Evolutionary conservation across 2,113 vertebrate genomes (phyloP), one percentile per base, ranked within the genome.

Genomic region (Malurus melanocephalus): DNA sequence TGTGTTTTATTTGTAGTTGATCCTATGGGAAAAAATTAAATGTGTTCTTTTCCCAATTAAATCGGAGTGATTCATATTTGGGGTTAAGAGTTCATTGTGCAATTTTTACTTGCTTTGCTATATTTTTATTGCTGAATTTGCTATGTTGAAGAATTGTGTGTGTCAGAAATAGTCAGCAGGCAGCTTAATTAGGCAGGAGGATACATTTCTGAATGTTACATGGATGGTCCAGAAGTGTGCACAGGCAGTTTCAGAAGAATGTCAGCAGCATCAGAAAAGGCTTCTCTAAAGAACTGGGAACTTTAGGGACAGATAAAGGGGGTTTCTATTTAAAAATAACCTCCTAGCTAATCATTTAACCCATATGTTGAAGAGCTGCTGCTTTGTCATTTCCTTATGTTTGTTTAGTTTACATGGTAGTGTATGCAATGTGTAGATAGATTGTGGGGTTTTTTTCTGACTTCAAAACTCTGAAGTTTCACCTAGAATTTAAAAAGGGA

Each of bases 361-460:
- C 90, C 89, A 40, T 75, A 83, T 84, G 87, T 79, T 86, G 76
- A 84, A 76, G 67, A 35, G n/a, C 56, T 79, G 60, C 80, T 92
- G 83, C 94, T 94, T 73, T 93, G 91, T 96, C 95, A 97, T 93
- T 97, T 97, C 97, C 97, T 96, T 93, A 19, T 45, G 80, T 60
- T 92, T 88, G 55, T 92, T 94, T 95, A 67, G 89, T 45, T 85
- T 73, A 26, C 49, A 17, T 81, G 35, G 68, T 80, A 77, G 87
- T 24, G 73, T 61, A 79, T 84, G 69, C 77, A 86, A 43, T 6
- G 60, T 64, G 78, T 71, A 55, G 83, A 93, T 76, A 97, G 90
- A 87, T 80, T 96, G 78, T 87, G 88, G 20, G 64, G 69, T 91
- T 33, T 93, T 92, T 76, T 95, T 77, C 76, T 96, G 72, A 83